Conservation (phyloP, 1,140 invertebrate genomes). For the Copidosoma floridanum region DNA sequence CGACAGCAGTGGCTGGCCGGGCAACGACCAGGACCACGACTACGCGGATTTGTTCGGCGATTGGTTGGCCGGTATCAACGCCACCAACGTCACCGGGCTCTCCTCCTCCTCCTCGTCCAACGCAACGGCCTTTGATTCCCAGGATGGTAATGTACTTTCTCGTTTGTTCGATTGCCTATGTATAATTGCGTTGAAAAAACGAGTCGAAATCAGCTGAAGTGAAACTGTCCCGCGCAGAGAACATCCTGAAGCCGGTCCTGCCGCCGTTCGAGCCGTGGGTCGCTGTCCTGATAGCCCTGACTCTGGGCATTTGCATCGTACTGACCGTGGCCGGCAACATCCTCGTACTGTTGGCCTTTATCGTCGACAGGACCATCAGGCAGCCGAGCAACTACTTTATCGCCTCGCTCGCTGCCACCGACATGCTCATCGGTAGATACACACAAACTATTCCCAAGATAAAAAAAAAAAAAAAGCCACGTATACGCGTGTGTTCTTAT, state of each 20-base stretch:
- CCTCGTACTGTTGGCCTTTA: conserved; percentile 92
- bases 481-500: too few species aligned
- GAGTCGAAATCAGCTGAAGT: too few species aligned
- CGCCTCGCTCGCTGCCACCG: conserved; percentile 95
- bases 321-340: conserved; percentile 95
- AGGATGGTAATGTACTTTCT: neutral
- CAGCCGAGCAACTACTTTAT: conserved; percentile 99
- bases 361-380: conserved; percentile 93
- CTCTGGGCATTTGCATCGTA: conserved; percentile 83
- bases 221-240: conserved; percentile 13
- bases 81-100: conserved; percentile 39
- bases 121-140: conserved; percentile 36
- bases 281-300: conserved; percentile 87
- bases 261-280: conserved; percentile 90
- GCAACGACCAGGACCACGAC: conserved; percentile 47
- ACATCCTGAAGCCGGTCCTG: conserved; percentile 61
- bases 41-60: conserved; percentile 47
- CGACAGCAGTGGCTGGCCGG: conserved; percentile 53
- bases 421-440: conserved; percentile 94
- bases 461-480: too few species aligned
- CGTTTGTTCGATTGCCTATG: neutral
- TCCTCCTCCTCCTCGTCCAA: too few species aligned
- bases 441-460: too few species aligned
- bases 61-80: conserved; percentile 47
- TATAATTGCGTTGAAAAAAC: too few species aligned